phyloP scores from a whole-genome alignment of 2,797 vertebrate genomes.

The Trachops cirrhosus region DNA sequence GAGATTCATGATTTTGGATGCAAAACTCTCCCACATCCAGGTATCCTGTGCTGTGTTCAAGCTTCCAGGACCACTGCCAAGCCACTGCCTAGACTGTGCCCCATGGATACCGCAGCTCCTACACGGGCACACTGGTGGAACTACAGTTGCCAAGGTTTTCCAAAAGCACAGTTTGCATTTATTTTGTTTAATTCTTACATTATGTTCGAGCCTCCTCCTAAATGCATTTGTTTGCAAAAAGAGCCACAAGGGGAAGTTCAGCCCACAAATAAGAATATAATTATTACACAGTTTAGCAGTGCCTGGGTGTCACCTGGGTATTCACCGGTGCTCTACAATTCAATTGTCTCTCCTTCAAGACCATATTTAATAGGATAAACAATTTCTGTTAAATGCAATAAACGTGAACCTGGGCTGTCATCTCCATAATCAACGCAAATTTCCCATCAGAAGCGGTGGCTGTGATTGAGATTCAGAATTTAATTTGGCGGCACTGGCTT shows the following conservation, averaged over 20 bases:
- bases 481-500: constrained; percentile 72
- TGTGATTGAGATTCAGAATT: constrained; percentile 76
- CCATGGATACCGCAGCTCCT: accelerated
- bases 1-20: background rate
- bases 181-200: constrained; percentile 68
- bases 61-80: background rate
- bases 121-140: accelerated
- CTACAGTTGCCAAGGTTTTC: constrained; percentile 4
- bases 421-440: constrained; percentile 74
- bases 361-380: constrained; percentile 72
- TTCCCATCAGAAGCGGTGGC: constrained; percentile 68
- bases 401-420: constrained; percentile 68
- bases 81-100: background rate
- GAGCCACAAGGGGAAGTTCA: constrained; percentile 64
- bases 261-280: constrained; percentile 63
- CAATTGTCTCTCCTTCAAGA: constrained; percentile 72
- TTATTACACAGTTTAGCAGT: constrained; percentile 56
- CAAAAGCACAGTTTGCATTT: constrained; percentile 57
- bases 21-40: background rate
- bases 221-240: constrained; percentile 62
- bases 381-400: constrained; percentile 75
- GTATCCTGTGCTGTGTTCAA: background rate
- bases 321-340: constrained; percentile 58
- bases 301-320: constrained; percentile 66
- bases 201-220: constrained; percentile 41